phyloP scores from a whole-genome alignment of 2,113 vertebrate genomes.

The Sinocyclocheilus grahami region DNA sequence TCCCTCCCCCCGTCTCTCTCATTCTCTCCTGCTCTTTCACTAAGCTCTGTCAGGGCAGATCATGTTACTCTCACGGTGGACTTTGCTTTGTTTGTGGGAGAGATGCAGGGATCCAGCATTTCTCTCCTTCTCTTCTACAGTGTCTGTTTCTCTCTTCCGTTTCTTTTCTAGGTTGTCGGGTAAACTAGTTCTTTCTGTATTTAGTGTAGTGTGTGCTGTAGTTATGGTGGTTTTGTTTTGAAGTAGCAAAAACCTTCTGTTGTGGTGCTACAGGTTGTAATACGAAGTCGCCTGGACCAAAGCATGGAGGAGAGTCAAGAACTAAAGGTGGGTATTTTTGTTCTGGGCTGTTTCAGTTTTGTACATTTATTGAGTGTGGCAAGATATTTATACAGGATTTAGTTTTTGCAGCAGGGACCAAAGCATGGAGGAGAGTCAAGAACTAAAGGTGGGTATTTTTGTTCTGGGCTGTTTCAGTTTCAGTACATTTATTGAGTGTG shows the following conservation, averaged over 20 bases:
- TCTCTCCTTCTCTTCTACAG: constrained; percentile 25
- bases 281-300: constrained; percentile 92
- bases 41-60: constrained; percentile 41
- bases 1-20: constrained; percentile 31
- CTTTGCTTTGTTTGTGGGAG: constrained; percentile 54
- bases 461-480: neutral
- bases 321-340: constrained; percentile 82
- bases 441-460: constrained; percentile 84
- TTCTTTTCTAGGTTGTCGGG: neutral
- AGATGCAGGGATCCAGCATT: constrained; percentile 51
- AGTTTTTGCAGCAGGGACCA: too few relatives aligned
- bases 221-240: neutral
- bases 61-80: constrained; percentile 53
- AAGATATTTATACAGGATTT: neutral
- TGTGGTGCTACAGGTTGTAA: constrained; percentile 64
- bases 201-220: neutral
- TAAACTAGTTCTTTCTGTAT: neutral
- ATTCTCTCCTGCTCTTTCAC: neutral
- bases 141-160: neutral
- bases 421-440: constrained; percentile 90
- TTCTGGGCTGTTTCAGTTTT: neutral
- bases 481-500: neutral
- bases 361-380: neutral
- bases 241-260: constrained; percentile 11
- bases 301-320: constrained; percentile 91